Evolutionary conservation across 2,113 vertebrate species (phyloP), one percentile per base, ranked within the genome.

Genomic region (Lophochroa leadbeateri): DNA sequence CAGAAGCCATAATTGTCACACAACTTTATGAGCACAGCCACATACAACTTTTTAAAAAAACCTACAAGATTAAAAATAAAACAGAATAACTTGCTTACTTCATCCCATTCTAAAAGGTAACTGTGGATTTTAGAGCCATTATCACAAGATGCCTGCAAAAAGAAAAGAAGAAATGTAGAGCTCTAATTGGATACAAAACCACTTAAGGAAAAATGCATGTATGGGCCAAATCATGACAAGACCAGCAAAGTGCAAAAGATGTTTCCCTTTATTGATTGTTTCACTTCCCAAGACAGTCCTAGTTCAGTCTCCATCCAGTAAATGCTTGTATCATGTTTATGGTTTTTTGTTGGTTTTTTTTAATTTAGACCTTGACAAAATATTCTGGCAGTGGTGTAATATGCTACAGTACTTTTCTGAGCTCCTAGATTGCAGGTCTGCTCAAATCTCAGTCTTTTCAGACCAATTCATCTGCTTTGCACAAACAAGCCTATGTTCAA

Each of bases 61-160:
- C 1, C 1, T 1, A 80, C 11, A 72, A 44, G 55, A 74, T 37
- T 43, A 43, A 93, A 88, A 93, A 67, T 23, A 69, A 47, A 94
- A 50, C 28, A 72, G 19, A 93, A 31, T 71, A 76, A 96, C 37
- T 90, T 94, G 95, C 98, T 98, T 98, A 99, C 99, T 98, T 99
- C 99, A 95, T 99, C 99, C 99, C 99, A 99, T 68, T 99, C 98
- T 65, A 99, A 98, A 97, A 98, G 94, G 95, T 99, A 99, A 97
- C 98, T 99, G 92, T 99, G 98, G 97, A 99, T 99, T 98, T 99
- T 99, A 94, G 99, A 99, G 80, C 99, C 99, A 71, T 99, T 99
- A 98, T 99, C 99, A 97, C 99, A 99, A 77, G 99, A 98, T 90
- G 99, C 98, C 99, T 99, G 96, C 57, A 97, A 96, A 20, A 97